These are phyloP conservation scores for Lasiommata megera DNA, from an alignment of 2,888 invertebrate species.

Conservation along the genomic window DNA sequence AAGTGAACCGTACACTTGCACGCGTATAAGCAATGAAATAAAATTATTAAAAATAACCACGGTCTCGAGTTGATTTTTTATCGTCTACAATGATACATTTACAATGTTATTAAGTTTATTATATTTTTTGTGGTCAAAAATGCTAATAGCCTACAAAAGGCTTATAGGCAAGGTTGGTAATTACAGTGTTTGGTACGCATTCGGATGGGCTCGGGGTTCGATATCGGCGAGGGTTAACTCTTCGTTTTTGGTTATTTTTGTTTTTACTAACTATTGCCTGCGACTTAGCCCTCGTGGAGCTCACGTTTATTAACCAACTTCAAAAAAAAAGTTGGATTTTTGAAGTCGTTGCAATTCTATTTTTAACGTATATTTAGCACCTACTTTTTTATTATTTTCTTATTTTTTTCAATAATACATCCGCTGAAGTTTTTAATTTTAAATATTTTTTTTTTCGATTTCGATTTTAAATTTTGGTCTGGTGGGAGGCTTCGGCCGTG, in stretches of 20 bases:
- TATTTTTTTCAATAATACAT: too few species aligned
- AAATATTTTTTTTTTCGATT: too few species aligned
- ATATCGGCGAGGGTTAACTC: slow-evolving; percentile 41
- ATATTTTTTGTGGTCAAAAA: slow-evolving; percentile 41
- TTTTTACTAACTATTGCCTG: too few species aligned
- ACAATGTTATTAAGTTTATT: slow-evolving; percentile 43
- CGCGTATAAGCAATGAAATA: not conserved
- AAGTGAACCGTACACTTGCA: not conserved
- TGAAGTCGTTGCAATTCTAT: not conserved
- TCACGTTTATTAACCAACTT: too few species aligned
- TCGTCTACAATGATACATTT: slow-evolving; percentile 36
- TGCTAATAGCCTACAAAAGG: slow-evolving; percentile 43
- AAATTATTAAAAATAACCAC: not conserved
- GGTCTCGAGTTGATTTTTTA: slow-evolving; percentile 2
- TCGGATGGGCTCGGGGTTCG: slow-evolving; percentile 40
- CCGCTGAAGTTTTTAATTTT: too few species aligned
- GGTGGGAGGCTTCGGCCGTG: too few species aligned
- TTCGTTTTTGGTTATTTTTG: slow-evolving; percentile 29
- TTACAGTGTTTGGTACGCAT: slow-evolving; percentile 43
- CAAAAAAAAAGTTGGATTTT: too few species aligned
- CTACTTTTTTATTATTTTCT: too few species aligned
- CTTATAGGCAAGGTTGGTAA: slow-evolving; percentile 40
- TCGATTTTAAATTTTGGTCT: too few species aligned
- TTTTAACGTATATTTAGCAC: too few species aligned
- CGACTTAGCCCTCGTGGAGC: too few species aligned